A percentile compares a stretch with the other conserved stretches of the same genome.
Evolutionary conservation across 2,113 vertebrate species (phyloP).

Genomic region (Seriola quinqueradiata): DNA sequence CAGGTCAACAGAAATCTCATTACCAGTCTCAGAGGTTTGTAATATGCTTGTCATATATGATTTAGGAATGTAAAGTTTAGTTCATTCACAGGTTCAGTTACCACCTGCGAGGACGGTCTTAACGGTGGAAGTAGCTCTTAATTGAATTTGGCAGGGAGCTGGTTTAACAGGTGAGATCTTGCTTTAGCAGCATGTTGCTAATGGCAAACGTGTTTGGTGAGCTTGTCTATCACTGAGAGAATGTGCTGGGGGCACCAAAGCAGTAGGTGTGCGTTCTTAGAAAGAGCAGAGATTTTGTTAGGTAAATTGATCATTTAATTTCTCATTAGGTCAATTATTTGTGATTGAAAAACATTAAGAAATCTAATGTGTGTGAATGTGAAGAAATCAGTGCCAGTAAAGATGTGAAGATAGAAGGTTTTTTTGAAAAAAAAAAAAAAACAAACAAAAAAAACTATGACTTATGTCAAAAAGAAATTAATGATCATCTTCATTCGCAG

Average conservation of each 20-base stretch:
- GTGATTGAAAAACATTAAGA: conserved; percentile 12
- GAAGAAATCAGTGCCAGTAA: neutral
- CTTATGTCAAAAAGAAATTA: neutral
- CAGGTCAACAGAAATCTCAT: neutral
- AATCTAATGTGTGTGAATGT: neutral
- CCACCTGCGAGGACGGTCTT: neutral
- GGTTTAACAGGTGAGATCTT: conserved; percentile 4
- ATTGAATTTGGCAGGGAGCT: neutral
- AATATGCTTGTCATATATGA: neutral
- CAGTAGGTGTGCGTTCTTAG: neutral
- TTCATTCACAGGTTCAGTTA: neutral
- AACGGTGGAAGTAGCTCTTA: neutral
- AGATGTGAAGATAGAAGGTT: neutral
- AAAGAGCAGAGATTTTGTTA: conserved; percentile 24
- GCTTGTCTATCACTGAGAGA: conserved; percentile 3
- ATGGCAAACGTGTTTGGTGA: neutral
- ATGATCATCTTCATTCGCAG: conserved; percentile 12
- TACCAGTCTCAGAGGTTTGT: neutral
- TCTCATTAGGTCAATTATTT: conserved; percentile 25
- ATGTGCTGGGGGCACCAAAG: conserved; percentile 6
- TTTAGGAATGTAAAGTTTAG: neutral
- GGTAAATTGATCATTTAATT: conserved; percentile 14
- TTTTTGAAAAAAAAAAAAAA: conserved; percentile 1
- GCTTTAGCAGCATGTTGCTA: conserved; percentile 12
- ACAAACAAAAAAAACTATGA: neutral